Evolutionary conservation across 2,113 vertebrate genomes (phyloP).

Genomic region (Laterallus jamaicensis): DNA sequence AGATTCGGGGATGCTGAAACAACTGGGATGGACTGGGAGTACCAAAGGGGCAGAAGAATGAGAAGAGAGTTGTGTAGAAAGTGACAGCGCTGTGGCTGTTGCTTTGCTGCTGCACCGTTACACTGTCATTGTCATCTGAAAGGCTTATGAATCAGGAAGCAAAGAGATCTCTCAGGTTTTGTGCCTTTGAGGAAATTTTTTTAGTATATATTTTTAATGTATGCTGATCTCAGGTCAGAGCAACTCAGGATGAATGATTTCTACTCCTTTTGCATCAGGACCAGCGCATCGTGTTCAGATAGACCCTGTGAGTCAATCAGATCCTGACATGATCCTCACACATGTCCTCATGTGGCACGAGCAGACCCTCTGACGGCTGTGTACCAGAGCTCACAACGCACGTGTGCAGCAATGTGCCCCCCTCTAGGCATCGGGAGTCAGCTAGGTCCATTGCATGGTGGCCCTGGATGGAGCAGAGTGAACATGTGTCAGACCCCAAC

Average conservation of each 20-base stretch:
- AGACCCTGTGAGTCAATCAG: rapidly evolving
- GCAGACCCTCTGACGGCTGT: rapidly evolving
- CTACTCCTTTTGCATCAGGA: not conserved
- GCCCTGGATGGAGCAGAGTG: not conserved
- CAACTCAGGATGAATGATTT: not conserved
- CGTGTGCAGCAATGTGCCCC: not conserved
- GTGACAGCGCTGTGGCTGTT: not conserved
- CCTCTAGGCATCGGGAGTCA: not conserved
- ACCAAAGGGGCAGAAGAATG: not conserved
- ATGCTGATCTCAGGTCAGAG: not conserved
- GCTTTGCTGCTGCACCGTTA: not conserved
- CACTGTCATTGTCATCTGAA: not conserved
- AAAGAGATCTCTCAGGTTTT: not conserved
- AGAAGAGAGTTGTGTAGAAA: not conserved
- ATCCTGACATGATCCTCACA: not conserved
- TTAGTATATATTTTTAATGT: not conserved
- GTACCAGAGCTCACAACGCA: rapidly evolving
- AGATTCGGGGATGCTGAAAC: rapidly evolving
- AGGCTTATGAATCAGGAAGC: not conserved
- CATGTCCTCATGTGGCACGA: not conserved
- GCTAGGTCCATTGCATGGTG: not conserved
- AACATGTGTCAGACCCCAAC: not conserved
- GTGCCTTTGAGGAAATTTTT: not conserved
- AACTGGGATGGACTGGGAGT: not conserved
- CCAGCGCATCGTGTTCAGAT: not conserved